Base-by-base conservation (phyloP, 1,140 invertebrate genomes). In the Augochlora pura region DNA sequence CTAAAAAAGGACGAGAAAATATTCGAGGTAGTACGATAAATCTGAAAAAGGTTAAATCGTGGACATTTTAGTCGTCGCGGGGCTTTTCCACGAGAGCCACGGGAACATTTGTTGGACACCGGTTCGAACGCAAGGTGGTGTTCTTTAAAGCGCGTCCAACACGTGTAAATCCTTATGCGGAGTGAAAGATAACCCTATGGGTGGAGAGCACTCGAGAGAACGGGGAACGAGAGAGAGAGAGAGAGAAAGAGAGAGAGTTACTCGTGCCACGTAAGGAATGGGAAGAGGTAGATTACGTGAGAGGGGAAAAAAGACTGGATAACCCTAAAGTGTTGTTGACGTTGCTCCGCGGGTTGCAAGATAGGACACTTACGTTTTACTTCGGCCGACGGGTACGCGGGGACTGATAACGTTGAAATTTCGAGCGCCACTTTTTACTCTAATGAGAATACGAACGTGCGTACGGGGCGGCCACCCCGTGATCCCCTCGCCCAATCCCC, bases 171-270 rank as follows among this genome's bases (percentile, higher is more conserved):
- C 49, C 77, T 80, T 62, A 27, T 21, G 54, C 57, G 49, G 42
- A 64, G n/a, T 60, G 71, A 76, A 72, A 72, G 80, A 84, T 82
- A 84, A 82, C 65, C 32, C 68, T 32, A 52, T 23, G 68, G 68
- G 52, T n/a, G 42, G 62, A 81, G 75, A 54, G 80, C 80, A 78
- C 80, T 81, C 57, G 69, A 66, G 49, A 18, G 21, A 68, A 46
- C 59, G n/a, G 18, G 63, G 25, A 7, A 7, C 23, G 12, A 12
- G 42, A 46, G n/a, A n/a, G n/a, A n/a, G n/a, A n/a, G n/a, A n/a
- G n/a, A n/a, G n/a, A n/a, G n/a, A n/a, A n/a, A n/a, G n/a, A n/a
- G n/a, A n/a, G n/a, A n/a, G 25, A 38, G 67, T 38, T 54, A 54
- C 79, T 73, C 42, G 59, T 73, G 57, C 54, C 18, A 64, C 32